Evolutionary conservation across 2,888 invertebrate genomes (phyloP).

Genomic region (Pachliopta kotzebuea): DNA sequence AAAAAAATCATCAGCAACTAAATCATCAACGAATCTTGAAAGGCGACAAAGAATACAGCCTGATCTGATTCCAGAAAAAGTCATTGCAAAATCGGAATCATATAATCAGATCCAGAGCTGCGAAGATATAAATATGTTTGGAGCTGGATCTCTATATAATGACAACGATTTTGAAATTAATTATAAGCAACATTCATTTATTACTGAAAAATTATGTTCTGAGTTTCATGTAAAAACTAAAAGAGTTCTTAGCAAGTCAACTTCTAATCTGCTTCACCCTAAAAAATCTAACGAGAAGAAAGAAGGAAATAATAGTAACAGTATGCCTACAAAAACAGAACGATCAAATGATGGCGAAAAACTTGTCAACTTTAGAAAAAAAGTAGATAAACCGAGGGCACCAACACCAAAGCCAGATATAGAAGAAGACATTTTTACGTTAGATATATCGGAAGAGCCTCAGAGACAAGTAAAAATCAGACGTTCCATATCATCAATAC

Average conservation of each 20-base stretch:
- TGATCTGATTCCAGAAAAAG: conserved; percentile 75
- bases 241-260: conserved; percentile 82
- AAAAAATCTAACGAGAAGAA: conserved; percentile 77
- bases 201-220: conserved; percentile 84
- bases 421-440: conserved; percentile 57
- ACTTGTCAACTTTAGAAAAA: conserved; percentile 69
- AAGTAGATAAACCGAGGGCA: conserved; percentile 73
- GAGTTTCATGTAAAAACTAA: conserved; percentile 87
- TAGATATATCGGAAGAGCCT: conserved; percentile 71
- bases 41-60: conserved; percentile 77
- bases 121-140: conserved; percentile 78
- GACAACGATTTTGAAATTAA: conserved; percentile 79
- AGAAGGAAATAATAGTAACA: conserved; percentile 72
- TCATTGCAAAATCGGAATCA: conserved; percentile 71
- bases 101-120: conserved; percentile 78
- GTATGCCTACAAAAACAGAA: conserved; percentile 76
- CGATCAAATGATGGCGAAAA: conserved; percentile 60
- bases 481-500: conserved; percentile 76
- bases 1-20: conserved; percentile 69
- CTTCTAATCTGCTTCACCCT: conserved; percentile 82
- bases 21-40: conserved; percentile 72
- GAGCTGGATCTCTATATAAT: conserved; percentile 78
- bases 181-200: conserved; percentile 82
- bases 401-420: conserved; percentile 71
- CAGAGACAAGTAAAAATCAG: conserved; percentile 72